A percentile compares a stretch with the other conserved stretches of the same genome.
Conservation (phyloP, 2,113 vertebrate genomes). For the Marmota flaviventris region DNA sequence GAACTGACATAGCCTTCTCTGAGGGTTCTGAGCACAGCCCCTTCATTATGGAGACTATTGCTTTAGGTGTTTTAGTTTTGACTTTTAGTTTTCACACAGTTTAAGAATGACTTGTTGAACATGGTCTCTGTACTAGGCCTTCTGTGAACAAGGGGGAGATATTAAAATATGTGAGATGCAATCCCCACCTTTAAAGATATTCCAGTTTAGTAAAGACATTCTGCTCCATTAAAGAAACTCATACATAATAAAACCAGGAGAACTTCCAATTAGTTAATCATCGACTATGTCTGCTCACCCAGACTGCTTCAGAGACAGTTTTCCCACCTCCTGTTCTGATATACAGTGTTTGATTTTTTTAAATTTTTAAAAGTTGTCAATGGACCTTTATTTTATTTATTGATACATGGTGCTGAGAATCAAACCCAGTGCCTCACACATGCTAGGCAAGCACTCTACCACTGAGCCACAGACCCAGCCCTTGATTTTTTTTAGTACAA, state of each 20-base stretch:
- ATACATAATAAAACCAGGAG: neutral
- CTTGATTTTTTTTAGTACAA: slow-evolving; percentile 17
- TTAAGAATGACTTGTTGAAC: slow-evolving; percentile 4
- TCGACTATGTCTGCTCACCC: neutral
- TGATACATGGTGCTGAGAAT: too few relatives aligned
- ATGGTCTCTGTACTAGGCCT: neutral
- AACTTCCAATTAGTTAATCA: neutral
- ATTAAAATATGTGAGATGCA: neutral
- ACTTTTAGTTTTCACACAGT: neutral
- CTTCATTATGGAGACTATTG: neutral
- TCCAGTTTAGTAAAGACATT: neutral
- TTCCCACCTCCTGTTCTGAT: slow-evolving; percentile 3
- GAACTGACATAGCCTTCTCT: neutral
- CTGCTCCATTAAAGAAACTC: slow-evolving; percentile 14
- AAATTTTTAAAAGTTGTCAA: too few relatives aligned
- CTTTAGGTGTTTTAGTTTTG: neutral
- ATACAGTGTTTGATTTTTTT: neutral
- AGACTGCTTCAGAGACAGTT: neutral
- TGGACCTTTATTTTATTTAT: too few relatives aligned
- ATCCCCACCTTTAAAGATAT: neutral
- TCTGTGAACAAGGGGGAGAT: neutral
- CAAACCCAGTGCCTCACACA: too few relatives aligned
- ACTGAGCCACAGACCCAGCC: too few relatives aligned
- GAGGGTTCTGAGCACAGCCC: neutral
- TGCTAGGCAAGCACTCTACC: too few relatives aligned